phyloP scores from a whole-genome alignment of 2,113 vertebrate genomes.

The Elephantulus edwardii region DNA sequence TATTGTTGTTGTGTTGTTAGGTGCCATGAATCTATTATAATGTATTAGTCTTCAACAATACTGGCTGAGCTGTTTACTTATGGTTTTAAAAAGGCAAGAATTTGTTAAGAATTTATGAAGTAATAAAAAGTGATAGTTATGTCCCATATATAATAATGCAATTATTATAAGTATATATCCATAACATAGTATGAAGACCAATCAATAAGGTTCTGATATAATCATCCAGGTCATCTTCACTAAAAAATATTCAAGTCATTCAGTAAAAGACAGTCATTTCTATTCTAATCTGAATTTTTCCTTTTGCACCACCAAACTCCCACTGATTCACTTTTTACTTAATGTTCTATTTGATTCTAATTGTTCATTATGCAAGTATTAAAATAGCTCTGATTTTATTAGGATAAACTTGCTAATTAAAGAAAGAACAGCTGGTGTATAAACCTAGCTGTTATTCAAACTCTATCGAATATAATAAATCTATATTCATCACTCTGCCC shows the following conservation, averaged over 20 bases:
- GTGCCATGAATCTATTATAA: too few species aligned
- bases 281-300: neutral
- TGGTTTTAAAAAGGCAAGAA: neutral
- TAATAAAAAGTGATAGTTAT: neutral
- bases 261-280: neutral
- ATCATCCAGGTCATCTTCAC: neutral
- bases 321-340: neutral
- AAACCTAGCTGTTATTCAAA: neutral
- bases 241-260: neutral
- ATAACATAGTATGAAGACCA: neutral
- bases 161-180: neutral
- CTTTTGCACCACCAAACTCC: neutral
- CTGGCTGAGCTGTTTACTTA: neutral
- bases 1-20: too few species aligned
- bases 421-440: too few species aligned
- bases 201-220: neutral
- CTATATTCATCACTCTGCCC: neutral
- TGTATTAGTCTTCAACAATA: neutral
- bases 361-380: neutral
- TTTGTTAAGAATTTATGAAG: neutral
- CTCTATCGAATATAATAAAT: too few species aligned
- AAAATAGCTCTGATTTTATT: neutral
- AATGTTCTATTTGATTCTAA: neutral
- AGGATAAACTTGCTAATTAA: neutral
- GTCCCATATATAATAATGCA: neutral